These are phyloP conservation scores for Brachyhypopomus occidentalis DNA, from an alignment of 2,113 vertebrate species.

Conservation along the genomic window DNA sequence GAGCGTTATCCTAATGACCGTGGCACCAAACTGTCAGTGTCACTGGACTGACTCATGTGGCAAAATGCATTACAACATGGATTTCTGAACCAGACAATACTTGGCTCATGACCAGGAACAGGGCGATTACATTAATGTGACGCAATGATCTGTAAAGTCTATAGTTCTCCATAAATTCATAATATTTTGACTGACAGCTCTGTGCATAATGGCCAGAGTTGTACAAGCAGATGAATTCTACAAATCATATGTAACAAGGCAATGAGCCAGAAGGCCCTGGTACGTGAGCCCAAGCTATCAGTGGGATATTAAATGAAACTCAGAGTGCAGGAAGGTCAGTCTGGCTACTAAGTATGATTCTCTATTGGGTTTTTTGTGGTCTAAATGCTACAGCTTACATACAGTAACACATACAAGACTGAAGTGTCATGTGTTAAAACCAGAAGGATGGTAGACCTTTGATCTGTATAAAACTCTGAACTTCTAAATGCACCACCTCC, in stretches of 20 bases:
- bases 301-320: conserved; percentile 10
- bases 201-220: conserved; percentile 20
- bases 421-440: neutral
- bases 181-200: conserved; percentile 49
- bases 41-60: conserved; percentile 35
- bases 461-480: too few relatives aligned
- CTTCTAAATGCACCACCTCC: neutral
- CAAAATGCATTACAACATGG: conserved; percentile 47
- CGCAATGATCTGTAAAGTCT: conserved; percentile 42
- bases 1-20: conserved; percentile 55
- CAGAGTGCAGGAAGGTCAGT: conserved; percentile 14
- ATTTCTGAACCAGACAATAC: conserved; percentile 56
- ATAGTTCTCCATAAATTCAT: conserved; percentile 31
- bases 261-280: conserved; percentile 25
- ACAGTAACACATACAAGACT: too few relatives aligned
- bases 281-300: neutral
- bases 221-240: conserved; percentile 35
- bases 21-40: conserved; percentile 46
- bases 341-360: neutral
- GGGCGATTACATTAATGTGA: conserved; percentile 56
- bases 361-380: neutral
- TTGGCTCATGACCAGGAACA: conserved; percentile 43
- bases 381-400: neutral
- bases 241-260: conserved; percentile 14
- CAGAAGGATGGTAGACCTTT: too few relatives aligned